Percentiles rank a stretch among this genome's conserved stretches.
Evolutionary conservation across 2,888 invertebrate genomes (phyloP).

Genomic region (Andrena chrysosceles): DNA sequence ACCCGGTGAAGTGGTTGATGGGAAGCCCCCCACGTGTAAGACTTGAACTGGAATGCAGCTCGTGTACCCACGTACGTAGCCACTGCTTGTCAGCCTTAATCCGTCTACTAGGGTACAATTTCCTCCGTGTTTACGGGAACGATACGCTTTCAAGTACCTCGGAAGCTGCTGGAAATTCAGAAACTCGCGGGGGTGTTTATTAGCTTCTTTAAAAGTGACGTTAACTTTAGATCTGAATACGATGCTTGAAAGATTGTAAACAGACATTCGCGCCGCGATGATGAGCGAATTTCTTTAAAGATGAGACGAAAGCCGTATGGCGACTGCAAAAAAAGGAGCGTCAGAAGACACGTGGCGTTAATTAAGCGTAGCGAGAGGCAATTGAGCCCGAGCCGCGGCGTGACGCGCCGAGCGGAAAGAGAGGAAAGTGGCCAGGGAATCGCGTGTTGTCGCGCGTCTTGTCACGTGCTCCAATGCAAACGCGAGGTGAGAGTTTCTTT

Average conservation of each 20-base stretch:
- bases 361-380: conserved; percentile 45
- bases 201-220: neutral
- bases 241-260: neutral
- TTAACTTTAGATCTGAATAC: neutral
- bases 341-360: conserved; percentile 49
- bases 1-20: conserved; percentile 49
- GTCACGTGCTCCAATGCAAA: conserved; percentile 58
- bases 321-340: conserved; percentile 9
- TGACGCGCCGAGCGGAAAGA: conserved; percentile 27
- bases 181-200: neutral
- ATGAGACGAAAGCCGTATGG: too few relatives aligned
- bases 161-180: too few relatives aligned
- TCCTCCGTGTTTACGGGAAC: conserved; percentile 25
- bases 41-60: conserved; percentile 58
- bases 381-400: conserved; percentile 10
- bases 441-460: conserved; percentile 48
- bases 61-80: conserved; percentile 35
- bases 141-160: neutral
- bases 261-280: neutral
- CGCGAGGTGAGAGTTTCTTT: conserved; percentile 43
- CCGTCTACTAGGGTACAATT: conserved; percentile 50
- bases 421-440: conserved; percentile 40
- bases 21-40: conserved; percentile 57
- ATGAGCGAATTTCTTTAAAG: neutral
- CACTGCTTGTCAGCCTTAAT: conserved; percentile 59